These are phyloP conservation scores for Belgica antarctica DNA, from an alignment of 2,888 invertebrate species.

Conservation along the genomic window DNA sequence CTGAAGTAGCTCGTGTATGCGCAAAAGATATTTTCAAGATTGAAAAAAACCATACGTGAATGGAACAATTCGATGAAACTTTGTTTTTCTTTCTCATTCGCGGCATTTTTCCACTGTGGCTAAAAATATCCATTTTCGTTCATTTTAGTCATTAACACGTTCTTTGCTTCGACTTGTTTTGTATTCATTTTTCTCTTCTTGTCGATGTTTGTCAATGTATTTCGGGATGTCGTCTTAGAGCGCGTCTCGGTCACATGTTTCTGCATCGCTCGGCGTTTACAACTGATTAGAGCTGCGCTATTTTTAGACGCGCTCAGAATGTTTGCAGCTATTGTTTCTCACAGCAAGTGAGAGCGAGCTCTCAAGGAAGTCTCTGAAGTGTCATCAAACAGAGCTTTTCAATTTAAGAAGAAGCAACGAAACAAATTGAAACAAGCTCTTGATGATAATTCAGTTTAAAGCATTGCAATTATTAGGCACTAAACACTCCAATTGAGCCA, in stretches of 20 bases:
- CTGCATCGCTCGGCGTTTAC: constrained; percentile 34
- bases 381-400: not conserved
- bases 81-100: constrained; percentile 13
- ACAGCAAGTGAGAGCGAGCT: not conserved
- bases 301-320: not conserved
- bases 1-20: not conserved
- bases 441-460: not conserved
- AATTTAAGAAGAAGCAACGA: too few species aligned
- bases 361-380: not conserved
- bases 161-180: constrained; percentile 12
- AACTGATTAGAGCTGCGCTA: constrained; percentile 34
- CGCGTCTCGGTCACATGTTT: constrained; percentile 35
- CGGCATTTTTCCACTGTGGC: constrained; percentile 17
- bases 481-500: too few species aligned
- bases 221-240: not conserved
- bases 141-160: constrained; percentile 37
- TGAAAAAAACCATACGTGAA: not conserved
- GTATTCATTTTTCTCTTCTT: not conserved
- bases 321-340: constrained; percentile 1
- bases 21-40: not conserved
- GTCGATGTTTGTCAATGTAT: not conserved
- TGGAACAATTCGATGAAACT: not conserved
- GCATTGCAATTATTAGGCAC: constrained; percentile 9
- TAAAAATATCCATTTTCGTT: constrained; percentile 39
- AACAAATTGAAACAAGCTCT: constrained; percentile 9